phyloP scores from a whole-genome alignment of 2,888 invertebrate species.

The Cartodere bifasciata region DNA sequence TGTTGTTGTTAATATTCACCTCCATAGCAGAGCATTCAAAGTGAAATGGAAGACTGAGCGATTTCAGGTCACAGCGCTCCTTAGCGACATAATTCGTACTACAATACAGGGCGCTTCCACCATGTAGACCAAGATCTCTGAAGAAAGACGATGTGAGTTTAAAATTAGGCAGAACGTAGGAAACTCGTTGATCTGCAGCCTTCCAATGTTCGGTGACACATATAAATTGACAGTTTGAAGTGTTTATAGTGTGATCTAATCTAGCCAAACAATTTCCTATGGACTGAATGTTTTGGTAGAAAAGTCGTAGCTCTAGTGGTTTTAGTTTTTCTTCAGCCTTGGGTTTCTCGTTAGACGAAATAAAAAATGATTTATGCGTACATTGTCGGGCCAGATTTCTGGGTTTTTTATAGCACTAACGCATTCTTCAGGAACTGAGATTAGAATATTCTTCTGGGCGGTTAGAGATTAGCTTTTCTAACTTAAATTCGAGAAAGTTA shows the following conservation, averaged over 20 bases:
- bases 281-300: slow-evolving; percentile 5
- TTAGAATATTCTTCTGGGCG: slow-evolving; percentile 6
- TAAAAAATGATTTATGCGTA: slow-evolving; percentile 8
- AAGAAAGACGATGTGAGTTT: too few relatives aligned
- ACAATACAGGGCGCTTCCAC: too few relatives aligned
- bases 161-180: too few relatives aligned
- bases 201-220: slow-evolving; percentile 2
- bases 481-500: slow-evolving; percentile 3
- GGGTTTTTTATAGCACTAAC: background rate
- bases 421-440: background rate
- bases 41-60: too few relatives aligned
- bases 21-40: too few relatives aligned
- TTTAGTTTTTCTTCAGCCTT: background rate
- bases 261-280: slow-evolving; percentile 2
- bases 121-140: too few relatives aligned
- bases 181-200: too few relatives aligned
- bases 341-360: slow-evolving; percentile 2
- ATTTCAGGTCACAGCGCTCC: too few relatives aligned
- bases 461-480: slow-evolving; percentile 2
- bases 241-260: slow-evolving; percentile 1
- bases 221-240: background rate
- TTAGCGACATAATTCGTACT: too few relatives aligned
- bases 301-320: background rate
- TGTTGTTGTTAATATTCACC: too few relatives aligned
- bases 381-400: too few relatives aligned